These are phyloP conservation scores for Chelonoidis abingdonii DNA, from an alignment of 2,113 vertebrate species.

Conservation along the genomic window DNA sequence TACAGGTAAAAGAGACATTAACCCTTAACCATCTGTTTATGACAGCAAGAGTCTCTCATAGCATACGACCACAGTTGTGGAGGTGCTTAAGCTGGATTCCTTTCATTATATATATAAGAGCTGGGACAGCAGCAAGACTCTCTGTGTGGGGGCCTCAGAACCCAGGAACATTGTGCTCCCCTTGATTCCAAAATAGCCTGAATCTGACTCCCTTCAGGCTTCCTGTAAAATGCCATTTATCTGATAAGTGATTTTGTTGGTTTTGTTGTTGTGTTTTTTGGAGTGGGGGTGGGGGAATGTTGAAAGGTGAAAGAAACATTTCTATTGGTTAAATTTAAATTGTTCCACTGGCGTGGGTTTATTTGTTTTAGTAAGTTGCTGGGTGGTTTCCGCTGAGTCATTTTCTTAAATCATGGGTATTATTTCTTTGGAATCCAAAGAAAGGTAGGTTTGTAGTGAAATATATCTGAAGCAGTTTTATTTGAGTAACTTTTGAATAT, in stretches of 20 bases:
- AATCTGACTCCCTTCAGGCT: fast-evolving
- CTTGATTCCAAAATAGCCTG: not conserved
- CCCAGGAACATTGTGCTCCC: fast-evolving
- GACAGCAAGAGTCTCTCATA: fast-evolving
- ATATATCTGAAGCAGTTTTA: not conserved
- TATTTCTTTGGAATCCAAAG: not conserved
- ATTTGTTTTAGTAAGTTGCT: not conserved
- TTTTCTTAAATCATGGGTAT: not conserved
- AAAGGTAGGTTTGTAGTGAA: not conserved
- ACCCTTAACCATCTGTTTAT: no score
- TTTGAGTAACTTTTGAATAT: not conserved
- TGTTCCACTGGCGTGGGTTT: not conserved
- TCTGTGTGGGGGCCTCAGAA: not conserved
- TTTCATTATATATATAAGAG: not conserved
- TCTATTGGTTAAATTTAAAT: not conserved
- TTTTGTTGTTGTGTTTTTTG: not conserved
- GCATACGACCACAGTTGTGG: fast-evolving
- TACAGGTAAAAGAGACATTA: no score
- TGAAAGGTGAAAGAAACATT: not conserved
- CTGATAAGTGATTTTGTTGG: not conserved
- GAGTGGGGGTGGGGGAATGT: not conserved
- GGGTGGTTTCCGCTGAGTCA: not conserved
- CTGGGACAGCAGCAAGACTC: not conserved
- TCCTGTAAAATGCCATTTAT: not conserved
- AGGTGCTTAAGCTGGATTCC: fast-evolving